Evolutionary conservation across 2,888 invertebrate genomes (phyloP), one percentile per base, ranked within the genome.

Genomic region (Drosophila affinis): DNA sequence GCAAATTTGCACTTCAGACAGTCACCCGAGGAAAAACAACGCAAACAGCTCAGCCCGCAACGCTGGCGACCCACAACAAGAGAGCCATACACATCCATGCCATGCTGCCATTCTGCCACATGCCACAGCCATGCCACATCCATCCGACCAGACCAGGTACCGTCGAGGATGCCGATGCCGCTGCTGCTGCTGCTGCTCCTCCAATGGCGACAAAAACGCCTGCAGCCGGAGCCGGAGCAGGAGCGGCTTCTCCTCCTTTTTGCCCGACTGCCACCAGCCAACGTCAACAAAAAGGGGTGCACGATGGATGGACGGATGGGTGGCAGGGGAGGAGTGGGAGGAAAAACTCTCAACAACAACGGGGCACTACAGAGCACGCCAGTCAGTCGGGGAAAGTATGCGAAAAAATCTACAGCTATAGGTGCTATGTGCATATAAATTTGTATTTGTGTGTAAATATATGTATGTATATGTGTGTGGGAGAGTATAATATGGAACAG

Each of bases 1-100:
- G 85, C 88, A 90, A 90, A 91, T 91, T 91, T 91, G 81, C 91
- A 89, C 91, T 90, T 91, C 90, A 90, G 90, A 87, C 91, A 86
- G 77, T 75, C 72, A 71, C 71, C 78, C 84, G 73, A 73, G 77
- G 82, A 67, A 79, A 65, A 82, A 81, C 82, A 75, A 84, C 55
- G 47, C 54, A 71, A 76, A 64, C 65, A 65, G 57, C 76, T 67
- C 71, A 75, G 29, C 62, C 55, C 72, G 67, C 73, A 83, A 67
- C 73, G 60, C 72, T 75, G 87, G 83, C 83, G 77, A 69, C 76
- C 84, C 84, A 72, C 89, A 88, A 78, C 78, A 84, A 81, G 62
- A 58, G 69, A 69, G 52, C 53, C 44, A 51, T 52, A 45, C 60
- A 52, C 46, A 34, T 12, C 48, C 48, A 10, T 48, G 48, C 48